These are phyloP conservation scores for Diogma glabrata DNA, from an alignment of 2,888 invertebrate genomes.

Conservation along the genomic window DNA sequence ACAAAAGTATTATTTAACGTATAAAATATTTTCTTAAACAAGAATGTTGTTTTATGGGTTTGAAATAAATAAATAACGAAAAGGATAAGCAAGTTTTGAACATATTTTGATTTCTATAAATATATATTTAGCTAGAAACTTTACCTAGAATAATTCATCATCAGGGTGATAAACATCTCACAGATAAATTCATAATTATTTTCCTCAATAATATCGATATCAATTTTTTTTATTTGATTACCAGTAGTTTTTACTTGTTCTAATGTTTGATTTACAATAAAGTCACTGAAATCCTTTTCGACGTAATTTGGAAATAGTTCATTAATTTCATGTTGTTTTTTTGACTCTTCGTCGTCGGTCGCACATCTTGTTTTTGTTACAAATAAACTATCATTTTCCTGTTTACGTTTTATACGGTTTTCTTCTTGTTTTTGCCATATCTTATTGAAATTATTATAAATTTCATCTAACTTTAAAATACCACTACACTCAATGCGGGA, in stretches of 20 bases:
- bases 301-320: slow-evolving; percentile 58
- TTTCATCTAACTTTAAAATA: slow-evolving; percentile 40
- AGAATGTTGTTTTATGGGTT: no score
- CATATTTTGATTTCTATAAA: no score
- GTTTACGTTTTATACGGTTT: slow-evolving; percentile 49
- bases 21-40: no score
- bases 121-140: neutral
- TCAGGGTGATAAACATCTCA: slow-evolving; percentile 28
- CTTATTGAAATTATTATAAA: slow-evolving; percentile 49
- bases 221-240: slow-evolving; percentile 23
- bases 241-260: slow-evolving; percentile 34
- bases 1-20: no score
- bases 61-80: no score
- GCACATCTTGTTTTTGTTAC: slow-evolving; percentile 56
- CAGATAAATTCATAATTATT: slow-evolving; percentile 24
- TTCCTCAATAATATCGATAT: slow-evolving; percentile 14
- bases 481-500: slow-evolving; percentile 37
- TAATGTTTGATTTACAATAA: slow-evolving; percentile 40
- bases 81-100: no score
- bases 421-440: slow-evolving; percentile 69
- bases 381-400: slow-evolving; percentile 67
- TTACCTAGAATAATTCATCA: slow-evolving; percentile 26
- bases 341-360: slow-evolving; percentile 55
- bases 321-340: slow-evolving; percentile 50
- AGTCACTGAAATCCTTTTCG: slow-evolving; percentile 58